Base-by-base conservation (phyloP, 2,797 vertebrate genomes). In the Amblyraja radiata region DNA sequence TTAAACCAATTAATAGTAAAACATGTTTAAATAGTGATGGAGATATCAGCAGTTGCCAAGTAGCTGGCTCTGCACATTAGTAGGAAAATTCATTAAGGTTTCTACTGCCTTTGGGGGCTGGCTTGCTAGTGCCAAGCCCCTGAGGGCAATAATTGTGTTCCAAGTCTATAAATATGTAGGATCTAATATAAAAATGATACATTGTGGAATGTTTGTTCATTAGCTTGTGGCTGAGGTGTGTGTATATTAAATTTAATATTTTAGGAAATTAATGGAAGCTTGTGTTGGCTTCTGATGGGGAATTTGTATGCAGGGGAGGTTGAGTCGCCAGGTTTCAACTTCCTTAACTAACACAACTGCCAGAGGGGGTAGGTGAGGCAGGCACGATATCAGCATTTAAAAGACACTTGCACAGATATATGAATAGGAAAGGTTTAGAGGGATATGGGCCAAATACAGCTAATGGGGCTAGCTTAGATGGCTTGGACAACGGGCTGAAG, bases 101-200 rank as follows among this genome's bases (percentile, higher is more conserved):
- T 76, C 68, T 46, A 92, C 71, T 74, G 90, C 90, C 90, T 92
- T 92, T 76, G 71, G 90, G 71, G 90, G 90, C 71, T 71, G 54
- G 74, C 90, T 71, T 92, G 90, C 90, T 71, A 92, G 76, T 39
- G 46, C 68, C 73, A 92, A 76, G 36, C 68, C 90, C 90, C 90
- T 28, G 90, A 76, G 90, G 90, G 39, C 92, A 92, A 92, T 92
- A 92, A 92, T 92, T 92, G 71, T 92, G 71, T 92, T 92, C 71
- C 71, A 76, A 54, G 90, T 76, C 90, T 76, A 92, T 92, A 92
- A 92, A 92, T 92, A 92, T 92, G 90, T 92, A 92, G 71, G 90
- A 92, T 92, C 90, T 92, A 92, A 92, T 92, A 92, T 92, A 92
- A 76, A 74, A 90, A 92, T 76, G 90, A 92, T 92, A 92, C 90